Evolutionary conservation across 2,797 vertebrate species (phyloP), one percentile per base, ranked within the genome.

Genomic region (Notolepis coatsorum): DNA sequence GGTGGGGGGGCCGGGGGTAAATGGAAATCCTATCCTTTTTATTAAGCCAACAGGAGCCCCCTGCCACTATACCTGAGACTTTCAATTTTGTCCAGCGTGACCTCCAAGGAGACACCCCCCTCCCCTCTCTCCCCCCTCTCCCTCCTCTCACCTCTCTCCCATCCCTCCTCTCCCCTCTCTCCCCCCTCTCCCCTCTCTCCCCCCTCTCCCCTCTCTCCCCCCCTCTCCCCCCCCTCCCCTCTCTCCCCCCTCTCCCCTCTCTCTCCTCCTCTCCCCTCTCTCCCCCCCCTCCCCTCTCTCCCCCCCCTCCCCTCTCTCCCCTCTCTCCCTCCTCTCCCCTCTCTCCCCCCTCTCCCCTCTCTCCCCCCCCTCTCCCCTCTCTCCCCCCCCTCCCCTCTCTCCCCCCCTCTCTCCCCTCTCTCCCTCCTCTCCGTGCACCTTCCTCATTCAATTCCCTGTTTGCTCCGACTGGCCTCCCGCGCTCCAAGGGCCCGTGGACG

Each of bases 11-110:
- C 91, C 84, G 91, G 86, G 92, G 92, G 93, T 94, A 95, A 97
- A 97, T 97, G 95, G 95, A 97, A 97, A 97, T 96, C 92, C 94
- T 93, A 93, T 94, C 94, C 92, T 92, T 96, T 93, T 97, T 95
- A 96, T 97, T 96, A 96, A 96, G 93, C 87, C 89, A 90, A 92
- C 92, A 93, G 90, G 71, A 10, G 21, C 10, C 10, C 38, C 83
- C 72, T n/a, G n/a, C 89, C 90, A 86, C 91, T 81, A 71, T 93
- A 97, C 96, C 96, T 97, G 96, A 94, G 93, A 95, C 86, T 86
- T 94, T 95, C 94, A 91, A 94, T 94, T 90, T 93, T 92, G 87
- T 81, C 89, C 76, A 27, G 66, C 85, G 86, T 93, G 92, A 96
- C 87, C 91, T 87, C 71, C 81, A 69, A 71, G 67, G 80, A 77